A percentile compares a stretch with the other conserved stretches of the same genome.
Conservation (phyloP, 1,140 invertebrate species). For the Psilanteris sp. region DNA sequence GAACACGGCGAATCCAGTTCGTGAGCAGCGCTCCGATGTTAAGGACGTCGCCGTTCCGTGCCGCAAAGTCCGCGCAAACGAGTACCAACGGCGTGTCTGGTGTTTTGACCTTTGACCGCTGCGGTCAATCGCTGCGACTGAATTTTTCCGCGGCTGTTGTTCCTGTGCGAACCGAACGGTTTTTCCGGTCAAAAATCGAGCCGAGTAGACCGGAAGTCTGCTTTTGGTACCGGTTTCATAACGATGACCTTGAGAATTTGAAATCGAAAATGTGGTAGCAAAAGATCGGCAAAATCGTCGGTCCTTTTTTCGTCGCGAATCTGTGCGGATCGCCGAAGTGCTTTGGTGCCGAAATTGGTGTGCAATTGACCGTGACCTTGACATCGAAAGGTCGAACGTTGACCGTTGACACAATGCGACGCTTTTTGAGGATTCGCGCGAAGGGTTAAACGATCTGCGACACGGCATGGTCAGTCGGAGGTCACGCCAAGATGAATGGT, state of each 20-base stretch:
- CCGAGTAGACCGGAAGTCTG: too few relatives aligned
- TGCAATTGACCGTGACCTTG: constrained; percentile 31
- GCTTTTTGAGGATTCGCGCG: constrained; percentile 38
- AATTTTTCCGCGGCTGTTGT: too few relatives aligned
- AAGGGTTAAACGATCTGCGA: constrained; percentile 42
- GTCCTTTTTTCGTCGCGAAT: background rate
- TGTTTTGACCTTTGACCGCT: too few relatives aligned
- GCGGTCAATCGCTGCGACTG: too few relatives aligned
- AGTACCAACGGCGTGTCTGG: too few relatives aligned
- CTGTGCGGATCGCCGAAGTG: background rate
- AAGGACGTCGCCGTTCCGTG: constrained; percentile 67
- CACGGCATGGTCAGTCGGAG: constrained; percentile 72
- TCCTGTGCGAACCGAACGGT: too few relatives aligned
- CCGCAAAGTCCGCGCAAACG: constrained; percentile 25
- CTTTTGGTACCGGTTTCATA: constrained; percentile 1
- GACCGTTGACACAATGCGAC: constrained; percentile 14
- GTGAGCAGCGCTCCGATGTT: constrained; percentile 74
- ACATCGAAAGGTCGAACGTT: constrained; percentile 26
- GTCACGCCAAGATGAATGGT: constrained; percentile 77
- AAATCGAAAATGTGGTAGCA: too few relatives aligned
- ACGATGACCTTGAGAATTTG: constrained; percentile 22
- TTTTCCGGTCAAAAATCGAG: too few relatives aligned
- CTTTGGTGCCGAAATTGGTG: constrained; percentile 13
- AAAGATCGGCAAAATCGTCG: too few relatives aligned
- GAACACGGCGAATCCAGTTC: constrained; percentile 71